Base-by-base conservation (phyloP, 2,888 invertebrate species). In the Cataglyphis albicans region DNA sequence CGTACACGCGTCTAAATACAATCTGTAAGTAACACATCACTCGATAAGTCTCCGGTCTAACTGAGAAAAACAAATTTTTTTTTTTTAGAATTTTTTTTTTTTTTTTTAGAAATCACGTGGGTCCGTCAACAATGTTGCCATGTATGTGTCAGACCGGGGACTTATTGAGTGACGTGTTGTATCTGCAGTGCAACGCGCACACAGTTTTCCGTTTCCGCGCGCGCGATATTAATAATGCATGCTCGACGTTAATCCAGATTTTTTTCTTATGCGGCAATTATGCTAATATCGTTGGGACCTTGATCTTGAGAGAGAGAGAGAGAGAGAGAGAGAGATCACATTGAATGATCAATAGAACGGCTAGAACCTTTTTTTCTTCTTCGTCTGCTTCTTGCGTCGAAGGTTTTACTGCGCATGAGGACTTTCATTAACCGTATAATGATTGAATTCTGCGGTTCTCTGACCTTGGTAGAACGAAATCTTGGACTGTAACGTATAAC, bases 161-260 rank as follows among this genome's bases (percentile, higher is more conserved):
- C 21, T 21, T 21, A 21, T 21, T 21, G 21, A 21, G 21, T 21
- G 21, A 21, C 0, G 21, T 21, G 21, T 21, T 21, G 2, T 35
- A 38, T 67, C 12, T 18, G 44, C 25, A 25, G 25, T 25, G 25
- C 25, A 25, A 25, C 72, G 65, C n/a, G 59, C 70, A 63, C 72
- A 25, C 12, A 12, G 74, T 81, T 61, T 75, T 64, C 44, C 41
- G 41, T 41, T 41, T 41, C 41, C 41, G 18, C 48, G 25, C 48
- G 44, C 55, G 32, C 55, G 35, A 29, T 21, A 48, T 65, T 70
- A 25, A 25, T 25, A 25, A 25, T 12, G 61, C 32, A 12, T 63
- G 52, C 75, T 59, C 41, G 83, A 67, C 84, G 86, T 73, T 90
- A 91, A 91, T 91, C 92, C 86, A 92, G 90, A 91, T 91, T 86